phyloP scores from a whole-genome alignment of 2,113 vertebrate genomes.

The Tretioscincus oriximinensis region DNA sequence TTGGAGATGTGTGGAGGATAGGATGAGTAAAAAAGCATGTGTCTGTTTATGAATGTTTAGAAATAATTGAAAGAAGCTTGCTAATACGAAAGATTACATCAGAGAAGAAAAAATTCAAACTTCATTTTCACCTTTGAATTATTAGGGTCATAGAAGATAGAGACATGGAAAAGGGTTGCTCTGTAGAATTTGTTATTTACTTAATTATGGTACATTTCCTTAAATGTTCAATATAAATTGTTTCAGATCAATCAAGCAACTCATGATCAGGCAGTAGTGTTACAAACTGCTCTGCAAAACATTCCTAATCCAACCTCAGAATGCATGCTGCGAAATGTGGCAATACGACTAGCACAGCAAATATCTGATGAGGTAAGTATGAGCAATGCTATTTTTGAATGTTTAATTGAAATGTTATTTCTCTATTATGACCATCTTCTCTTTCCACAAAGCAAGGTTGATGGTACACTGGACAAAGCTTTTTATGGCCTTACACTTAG shows the following conservation, averaged over 20 bases:
- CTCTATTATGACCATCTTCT: too few relatives aligned
- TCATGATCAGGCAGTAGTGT: conserved; percentile 97
- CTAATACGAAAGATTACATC: too few relatives aligned
- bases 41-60: too few relatives aligned
- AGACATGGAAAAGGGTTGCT: background rate
- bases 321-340: conserved; percentile 98
- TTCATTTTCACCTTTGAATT: background rate
- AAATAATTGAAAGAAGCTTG: too few relatives aligned
- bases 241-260: conserved; percentile 93
- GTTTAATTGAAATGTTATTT: too few relatives aligned
- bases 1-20: too few relatives aligned
- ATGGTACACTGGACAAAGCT: too few relatives aligned
- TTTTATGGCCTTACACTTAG: too few relatives aligned
- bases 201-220: conserved; percentile 3
- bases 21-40: too few relatives aligned
- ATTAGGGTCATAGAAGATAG: background rate
- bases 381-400: conserved; percentile 23
- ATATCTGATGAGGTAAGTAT: conserved; percentile 95
- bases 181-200: background rate
- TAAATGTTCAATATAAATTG: conserved; percentile 54
- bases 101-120: background rate
- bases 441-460: too few relatives aligned
- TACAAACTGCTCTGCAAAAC: conserved; percentile 97
- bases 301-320: conserved; percentile 98
- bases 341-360: conserved; percentile 97